Base-by-base conservation (phyloP, 2,797 vertebrate species). In the Myripristis murdjan region DNA sequence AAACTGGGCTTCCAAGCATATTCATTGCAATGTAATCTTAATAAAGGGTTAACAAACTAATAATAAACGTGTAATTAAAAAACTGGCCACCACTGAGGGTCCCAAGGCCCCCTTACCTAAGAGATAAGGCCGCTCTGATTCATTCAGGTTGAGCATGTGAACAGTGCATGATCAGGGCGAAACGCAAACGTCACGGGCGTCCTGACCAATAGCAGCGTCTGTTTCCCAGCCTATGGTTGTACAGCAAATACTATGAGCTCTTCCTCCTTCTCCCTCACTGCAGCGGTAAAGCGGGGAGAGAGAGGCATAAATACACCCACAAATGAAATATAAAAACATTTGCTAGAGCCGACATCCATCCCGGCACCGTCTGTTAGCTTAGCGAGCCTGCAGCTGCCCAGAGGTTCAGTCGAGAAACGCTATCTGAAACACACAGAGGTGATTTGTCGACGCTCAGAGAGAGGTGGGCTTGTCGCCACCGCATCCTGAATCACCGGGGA, bases 101-200 rank as follows among this genome's bases (percentile, higher is more conserved):
- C 35, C 35, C 35, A n/a, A 37, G 35, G 35, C 12, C 35, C 4
- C 31, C 8, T 6, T 31, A 8, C 31, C 8, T 33, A 6, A 8
- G 33, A 33, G 8, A 22, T 15, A 10, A 39, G 1, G 52, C 39
- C 20, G 18, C 31, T 23, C 37, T 57, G 64, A 77, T 78, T 75
- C 76, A 68, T 69, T 84, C 70, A 81, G 10, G 35, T 0, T 39
- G 89, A 86, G 76, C 94, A 95, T 84, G 94, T 91, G 93, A 92
- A 92, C 86, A 22, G 60, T 76, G 92, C 92, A 71, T 94, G 93
- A 89, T 88, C 78, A 61, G 83, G 91, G 93, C 79, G 89, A 89
- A 1, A n/a, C n/a, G 48, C 9, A 0, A 0, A 0, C 0, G 5
- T 73, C 80, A 90, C 89, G 0, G 0, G 1, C 5, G 0, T 3